Conservation (phyloP, 2,113 vertebrate genomes). For the Cygnus buccinator region DNA sequence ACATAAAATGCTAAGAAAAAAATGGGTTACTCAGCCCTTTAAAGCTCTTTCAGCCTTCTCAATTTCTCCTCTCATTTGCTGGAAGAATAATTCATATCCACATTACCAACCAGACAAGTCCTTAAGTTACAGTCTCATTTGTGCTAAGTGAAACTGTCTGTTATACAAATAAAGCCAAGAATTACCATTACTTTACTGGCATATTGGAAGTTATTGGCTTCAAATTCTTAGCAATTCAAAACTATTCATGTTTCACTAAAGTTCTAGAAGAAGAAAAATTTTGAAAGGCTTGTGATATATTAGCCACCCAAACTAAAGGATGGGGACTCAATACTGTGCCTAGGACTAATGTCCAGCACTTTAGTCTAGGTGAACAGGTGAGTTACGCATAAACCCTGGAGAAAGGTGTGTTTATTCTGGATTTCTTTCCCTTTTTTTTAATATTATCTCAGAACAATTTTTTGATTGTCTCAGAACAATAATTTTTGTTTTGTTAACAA, state of each 20-base stretch:
- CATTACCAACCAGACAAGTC: neutral
- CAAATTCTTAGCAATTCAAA: neutral
- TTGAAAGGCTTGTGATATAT: neutral
- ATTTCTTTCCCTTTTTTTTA: neutral
- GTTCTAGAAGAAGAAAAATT: neutral
- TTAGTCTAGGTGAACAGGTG: neutral
- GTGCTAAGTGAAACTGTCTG: neutral
- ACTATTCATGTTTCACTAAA: accelerated
- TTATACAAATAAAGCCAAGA: neutral
- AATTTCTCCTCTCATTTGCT: neutral
- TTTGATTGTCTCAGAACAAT: neutral
- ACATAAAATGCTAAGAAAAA: neutral
- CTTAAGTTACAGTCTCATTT: neutral
- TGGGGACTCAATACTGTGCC: neutral
- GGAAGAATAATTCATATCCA: neutral
- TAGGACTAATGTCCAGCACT: neutral
- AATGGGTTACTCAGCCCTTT: neutral
- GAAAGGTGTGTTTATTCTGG: neutral
- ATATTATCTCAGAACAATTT: neutral
- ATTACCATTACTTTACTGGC: neutral
- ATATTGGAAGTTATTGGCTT: neutral
- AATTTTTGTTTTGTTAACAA: neutral
- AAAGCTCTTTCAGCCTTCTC: neutral
- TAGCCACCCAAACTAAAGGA: neutral
- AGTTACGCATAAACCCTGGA: neutral